A percentile compares a stretch with the other conserved stretches of the same genome.
These are phyloP conservation scores for Trachythela sp. DNA, from an alignment of 64 coral and sea anemone genomes.

Conservation along the genomic window DNA sequence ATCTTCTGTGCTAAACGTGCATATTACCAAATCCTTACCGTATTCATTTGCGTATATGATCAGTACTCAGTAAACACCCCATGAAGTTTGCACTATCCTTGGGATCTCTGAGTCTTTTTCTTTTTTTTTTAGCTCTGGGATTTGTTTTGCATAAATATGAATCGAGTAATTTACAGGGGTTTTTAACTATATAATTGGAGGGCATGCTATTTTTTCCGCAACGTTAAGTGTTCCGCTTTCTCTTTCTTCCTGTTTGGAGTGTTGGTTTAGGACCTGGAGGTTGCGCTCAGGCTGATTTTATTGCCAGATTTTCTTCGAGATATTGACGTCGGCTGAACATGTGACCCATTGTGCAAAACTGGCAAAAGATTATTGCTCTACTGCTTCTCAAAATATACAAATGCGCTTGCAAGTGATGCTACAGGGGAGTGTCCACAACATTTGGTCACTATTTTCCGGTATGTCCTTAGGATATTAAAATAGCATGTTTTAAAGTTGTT, in stretches of 20 bases:
- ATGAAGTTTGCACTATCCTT: no score
- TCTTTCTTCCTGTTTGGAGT: background rate
- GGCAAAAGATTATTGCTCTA: constrained; percentile 20
- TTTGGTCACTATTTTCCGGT: constrained; percentile 49
- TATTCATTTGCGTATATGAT: no score
- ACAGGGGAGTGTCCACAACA: constrained; percentile 46
- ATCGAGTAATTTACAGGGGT: no score
- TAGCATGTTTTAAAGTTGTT: constrained; percentile 36
- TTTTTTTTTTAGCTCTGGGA: no score
- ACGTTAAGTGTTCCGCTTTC: no score
- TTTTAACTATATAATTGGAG: no score
- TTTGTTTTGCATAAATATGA: no score
- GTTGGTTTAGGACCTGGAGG: constrained; percentile 18
- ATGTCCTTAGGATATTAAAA: constrained; percentile 21
- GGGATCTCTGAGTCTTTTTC: no score
- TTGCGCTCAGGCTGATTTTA: constrained; percentile 34
- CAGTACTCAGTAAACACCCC: no score
- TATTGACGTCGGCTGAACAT: constrained; percentile 40
- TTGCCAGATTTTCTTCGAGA: constrained; percentile 49
- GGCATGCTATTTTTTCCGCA: no score
- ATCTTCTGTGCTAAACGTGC: no score
- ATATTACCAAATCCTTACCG: no score
- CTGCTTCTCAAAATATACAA: constrained; percentile 50
- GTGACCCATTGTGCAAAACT: constrained; percentile 50
- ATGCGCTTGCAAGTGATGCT: constrained; percentile 49